Percentiles rank a stretch among this genome's conserved stretches.
Evolutionary conservation across 2,113 vertebrate species (phyloP).

Genomic region (Paratilapia polleni): DNA sequence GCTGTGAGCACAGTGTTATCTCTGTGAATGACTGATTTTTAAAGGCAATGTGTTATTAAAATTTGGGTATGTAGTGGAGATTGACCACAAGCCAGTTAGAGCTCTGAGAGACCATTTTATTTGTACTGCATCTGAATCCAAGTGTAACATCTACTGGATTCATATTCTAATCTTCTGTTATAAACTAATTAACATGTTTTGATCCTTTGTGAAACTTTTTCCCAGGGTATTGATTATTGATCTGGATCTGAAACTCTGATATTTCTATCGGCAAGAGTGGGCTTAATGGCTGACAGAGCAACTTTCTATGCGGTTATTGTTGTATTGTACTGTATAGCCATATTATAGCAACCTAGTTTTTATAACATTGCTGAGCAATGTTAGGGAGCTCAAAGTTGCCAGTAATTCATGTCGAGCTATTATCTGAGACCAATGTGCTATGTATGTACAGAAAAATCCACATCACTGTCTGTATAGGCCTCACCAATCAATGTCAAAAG

Average conservation of each 20-base stretch:
- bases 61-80: constrained; percentile 14
- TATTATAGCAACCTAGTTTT: neutral
- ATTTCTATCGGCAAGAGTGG: neutral
- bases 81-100: constrained; percentile 19
- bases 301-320: neutral
- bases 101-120: neutral
- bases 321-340: neutral
- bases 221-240: neutral
- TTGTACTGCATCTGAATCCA: constrained; percentile 4
- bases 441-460: neutral
- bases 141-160: neutral
- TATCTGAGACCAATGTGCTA: neutral
- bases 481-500: neutral
- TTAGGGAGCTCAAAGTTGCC: neutral
- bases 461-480: neutral
- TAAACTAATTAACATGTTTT: neutral
- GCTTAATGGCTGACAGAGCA: neutral
- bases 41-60: constrained; percentile 41
- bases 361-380: neutral
- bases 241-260: neutral
- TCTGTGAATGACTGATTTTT: constrained; percentile 12
- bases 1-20: neutral
- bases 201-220: neutral
- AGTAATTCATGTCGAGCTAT: neutral
- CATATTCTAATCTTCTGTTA: neutral